Evolutionary conservation across 2,888 invertebrate species (phyloP).

Genomic region (Lagria hirta): DNA sequence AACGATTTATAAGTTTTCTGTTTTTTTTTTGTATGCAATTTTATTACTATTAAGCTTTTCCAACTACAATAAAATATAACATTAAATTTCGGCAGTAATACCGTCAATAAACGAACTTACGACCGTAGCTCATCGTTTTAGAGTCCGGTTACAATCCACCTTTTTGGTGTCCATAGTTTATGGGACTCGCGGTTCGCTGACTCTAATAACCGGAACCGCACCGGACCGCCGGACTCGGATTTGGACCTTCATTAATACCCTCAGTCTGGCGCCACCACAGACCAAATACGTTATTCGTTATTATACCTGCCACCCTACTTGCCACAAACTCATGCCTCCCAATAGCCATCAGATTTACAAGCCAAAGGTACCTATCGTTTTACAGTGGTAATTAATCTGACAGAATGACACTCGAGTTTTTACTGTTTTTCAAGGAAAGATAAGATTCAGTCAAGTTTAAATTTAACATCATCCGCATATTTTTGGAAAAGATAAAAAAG

Average conservation of each 20-base stretch:
- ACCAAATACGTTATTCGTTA: constrained; percentile 18
- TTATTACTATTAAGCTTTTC: too few relatives aligned
- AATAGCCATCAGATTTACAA: constrained; percentile 18
- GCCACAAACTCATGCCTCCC: constrained; percentile 14
- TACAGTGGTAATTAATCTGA: constrained; percentile 21
- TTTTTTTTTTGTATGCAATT: too few relatives aligned
- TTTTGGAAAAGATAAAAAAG: too few relatives aligned
- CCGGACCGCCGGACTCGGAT: constrained; percentile 39
- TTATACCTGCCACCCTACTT: constrained; percentile 21
- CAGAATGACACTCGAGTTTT: constrained; percentile 7
- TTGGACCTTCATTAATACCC: constrained; percentile 45
- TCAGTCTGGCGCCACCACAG: constrained; percentile 42
- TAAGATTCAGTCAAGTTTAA: neutral
- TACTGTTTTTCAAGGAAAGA: neutral
- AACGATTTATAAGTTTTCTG: too few relatives aligned
- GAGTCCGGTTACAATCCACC: constrained; percentile 41
- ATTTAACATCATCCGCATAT: too few relatives aligned
- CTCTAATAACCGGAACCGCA: constrained; percentile 49
- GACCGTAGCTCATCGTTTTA: constrained; percentile 43
- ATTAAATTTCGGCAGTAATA: constrained; percentile 24
- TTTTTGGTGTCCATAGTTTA: constrained; percentile 46
- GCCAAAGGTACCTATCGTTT: constrained; percentile 13
- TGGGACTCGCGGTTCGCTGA: constrained; percentile 43
- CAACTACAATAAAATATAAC: too few relatives aligned
- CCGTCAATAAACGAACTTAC: constrained; percentile 40